A percentile compares a stretch with the other conserved stretches of the same genome.
Conservation (phyloP, 2,113 vertebrate species). For the Canis aureus region DNA sequence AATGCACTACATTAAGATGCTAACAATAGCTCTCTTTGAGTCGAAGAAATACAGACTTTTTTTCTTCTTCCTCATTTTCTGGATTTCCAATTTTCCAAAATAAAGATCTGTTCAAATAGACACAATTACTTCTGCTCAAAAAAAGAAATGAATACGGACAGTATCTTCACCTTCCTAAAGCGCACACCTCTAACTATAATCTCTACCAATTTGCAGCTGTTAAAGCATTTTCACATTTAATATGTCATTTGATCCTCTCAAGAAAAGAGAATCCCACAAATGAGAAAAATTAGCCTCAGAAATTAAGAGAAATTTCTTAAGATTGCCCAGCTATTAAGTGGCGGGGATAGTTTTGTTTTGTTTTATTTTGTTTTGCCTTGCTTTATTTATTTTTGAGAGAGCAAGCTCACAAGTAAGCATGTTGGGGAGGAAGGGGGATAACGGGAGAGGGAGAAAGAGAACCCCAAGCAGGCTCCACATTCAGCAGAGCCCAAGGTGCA, state of each 20-base stretch:
- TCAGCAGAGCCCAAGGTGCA: background rate
- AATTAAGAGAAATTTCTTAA: background rate
- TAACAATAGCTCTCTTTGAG: background rate
- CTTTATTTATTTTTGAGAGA: background rate
- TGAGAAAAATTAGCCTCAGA: background rate
- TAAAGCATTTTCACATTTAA: conserved; percentile 25
- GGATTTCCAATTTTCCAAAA: background rate
- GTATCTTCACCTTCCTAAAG: background rate
- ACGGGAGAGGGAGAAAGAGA: background rate
- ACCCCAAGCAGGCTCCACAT: background rate
- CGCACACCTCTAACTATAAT: background rate
- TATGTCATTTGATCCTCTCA: background rate
- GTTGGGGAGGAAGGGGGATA: no score
- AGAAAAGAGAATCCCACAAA: background rate
- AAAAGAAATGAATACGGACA: background rate
- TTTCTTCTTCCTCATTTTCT: background rate
- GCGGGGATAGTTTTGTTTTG: background rate
- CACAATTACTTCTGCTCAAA: background rate
- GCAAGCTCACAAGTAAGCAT: background rate
- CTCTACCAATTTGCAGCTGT: background rate
- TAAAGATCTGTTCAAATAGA: background rate
- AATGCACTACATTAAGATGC: background rate
- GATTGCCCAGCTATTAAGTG: background rate
- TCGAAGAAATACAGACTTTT: background rate
- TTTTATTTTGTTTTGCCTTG: background rate